phyloP scores from a whole-genome alignment of 2,113 vertebrate genomes.

The Eptatretus burgeri region DNA sequence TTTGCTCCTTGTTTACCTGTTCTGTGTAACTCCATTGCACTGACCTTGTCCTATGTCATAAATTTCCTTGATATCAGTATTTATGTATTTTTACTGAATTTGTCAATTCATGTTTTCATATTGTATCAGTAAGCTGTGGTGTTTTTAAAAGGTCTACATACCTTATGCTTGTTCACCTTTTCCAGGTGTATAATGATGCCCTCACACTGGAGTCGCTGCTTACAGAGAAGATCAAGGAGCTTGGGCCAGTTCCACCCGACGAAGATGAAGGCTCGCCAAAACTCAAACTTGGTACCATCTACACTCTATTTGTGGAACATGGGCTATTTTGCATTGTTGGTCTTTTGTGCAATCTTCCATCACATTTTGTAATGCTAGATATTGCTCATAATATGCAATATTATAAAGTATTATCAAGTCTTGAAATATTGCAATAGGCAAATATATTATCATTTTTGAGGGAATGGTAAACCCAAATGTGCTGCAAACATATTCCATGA shows the following conservation, averaged over 20 bases:
- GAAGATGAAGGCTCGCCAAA: constrained; percentile 80
- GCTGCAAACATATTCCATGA: too few relatives aligned
- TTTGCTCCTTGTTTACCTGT: background rate
- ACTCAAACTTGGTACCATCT: constrained; percentile 48
- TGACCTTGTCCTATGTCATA: background rate
- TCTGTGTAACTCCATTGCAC: background rate
- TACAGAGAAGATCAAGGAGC: constrained; percentile 61
- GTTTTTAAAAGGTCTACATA: constrained; percentile 8
- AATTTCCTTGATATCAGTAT: constrained; percentile 11
- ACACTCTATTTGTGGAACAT: too few relatives aligned
- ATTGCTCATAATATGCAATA: too few relatives aligned
- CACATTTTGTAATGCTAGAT: too few relatives aligned
- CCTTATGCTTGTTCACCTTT: too few relatives aligned
- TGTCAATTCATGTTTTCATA: background rate
- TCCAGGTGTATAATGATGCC: constrained; percentile 81
- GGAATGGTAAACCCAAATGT: too few relatives aligned
- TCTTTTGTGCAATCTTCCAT: too few relatives aligned
- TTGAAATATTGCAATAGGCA: too few relatives aligned
- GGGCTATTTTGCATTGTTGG: too few relatives aligned
- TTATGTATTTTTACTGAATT: constrained; percentile 10
- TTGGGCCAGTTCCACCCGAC: constrained; percentile 56
- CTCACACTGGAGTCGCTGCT: constrained; percentile 72
- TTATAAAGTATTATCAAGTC: too few relatives aligned
- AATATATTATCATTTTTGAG: too few relatives aligned
- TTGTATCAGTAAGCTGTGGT: background rate